Conservation (phyloP, 2,113 vertebrate species). For the Poecilia latipinna region DNA sequence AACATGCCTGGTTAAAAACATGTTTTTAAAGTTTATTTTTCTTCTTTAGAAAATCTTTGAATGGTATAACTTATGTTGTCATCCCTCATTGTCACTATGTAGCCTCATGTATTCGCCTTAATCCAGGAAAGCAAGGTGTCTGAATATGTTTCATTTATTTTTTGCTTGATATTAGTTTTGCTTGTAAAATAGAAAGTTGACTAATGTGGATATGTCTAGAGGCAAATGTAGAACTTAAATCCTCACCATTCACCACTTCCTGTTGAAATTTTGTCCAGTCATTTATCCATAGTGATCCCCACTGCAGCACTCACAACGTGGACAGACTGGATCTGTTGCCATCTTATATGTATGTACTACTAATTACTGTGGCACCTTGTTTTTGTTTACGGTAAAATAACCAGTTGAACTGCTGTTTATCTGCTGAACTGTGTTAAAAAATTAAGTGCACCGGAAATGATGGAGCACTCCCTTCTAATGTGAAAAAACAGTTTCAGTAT, state of each 20-base stretch:
- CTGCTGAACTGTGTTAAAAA: conserved; percentile 40
- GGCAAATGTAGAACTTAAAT: conserved; percentile 22
- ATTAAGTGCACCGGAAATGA: conserved; percentile 35
- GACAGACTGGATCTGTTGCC: conserved; percentile 27
- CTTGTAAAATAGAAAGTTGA: neutral
- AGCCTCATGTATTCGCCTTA: neutral
- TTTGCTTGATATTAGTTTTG: neutral
- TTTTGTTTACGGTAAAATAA: conserved; percentile 63
- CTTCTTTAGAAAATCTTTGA: neutral
- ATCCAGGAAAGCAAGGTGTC: neutral
- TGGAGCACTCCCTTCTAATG: conserved; percentile 55
- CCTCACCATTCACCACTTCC: conserved; percentile 6
- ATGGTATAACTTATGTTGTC: neutral
- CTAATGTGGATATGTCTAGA: conserved; percentile 35
- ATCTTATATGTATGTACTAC: conserved; percentile 30
- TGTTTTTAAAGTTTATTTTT: neutral
- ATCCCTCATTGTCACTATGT: no score
- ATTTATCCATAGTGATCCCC: conserved; percentile 23
- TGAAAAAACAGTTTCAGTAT: conserved; percentile 44
- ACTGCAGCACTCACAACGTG: conserved; percentile 43
- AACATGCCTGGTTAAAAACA: neutral
- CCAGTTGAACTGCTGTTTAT: conserved; percentile 40
- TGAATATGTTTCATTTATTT: neutral
- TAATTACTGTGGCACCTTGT: conserved; percentile 53
- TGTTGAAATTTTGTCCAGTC: conserved; percentile 23